Percentiles rank a stretch among this genome's conserved stretches.
Evolutionary conservation across 2,888 invertebrate species (phyloP).

Genomic region (Drosophila aldrichi): DNA sequence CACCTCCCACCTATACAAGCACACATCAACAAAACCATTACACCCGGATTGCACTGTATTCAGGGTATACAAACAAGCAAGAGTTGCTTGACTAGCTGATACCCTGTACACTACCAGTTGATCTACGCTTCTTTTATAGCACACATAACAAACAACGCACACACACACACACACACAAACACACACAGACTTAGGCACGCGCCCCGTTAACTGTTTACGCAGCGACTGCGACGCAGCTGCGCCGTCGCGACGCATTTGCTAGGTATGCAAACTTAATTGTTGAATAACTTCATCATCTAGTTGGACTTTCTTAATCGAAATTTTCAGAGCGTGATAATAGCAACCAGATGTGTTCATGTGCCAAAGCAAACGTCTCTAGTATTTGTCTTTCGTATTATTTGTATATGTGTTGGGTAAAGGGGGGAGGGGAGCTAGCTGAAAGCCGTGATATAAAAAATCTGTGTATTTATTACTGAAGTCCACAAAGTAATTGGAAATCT

Average conservation of each 20-base stretch:
- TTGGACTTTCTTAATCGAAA: not conserved
- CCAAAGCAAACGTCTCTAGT: not conserved
- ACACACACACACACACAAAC: not conserved
- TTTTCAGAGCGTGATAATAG: not conserved
- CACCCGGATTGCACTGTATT: no score
- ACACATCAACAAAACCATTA: no score
- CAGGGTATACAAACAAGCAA: no score
- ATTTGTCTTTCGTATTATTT: not conserved
- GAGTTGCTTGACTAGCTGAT: not conserved
- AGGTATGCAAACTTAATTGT: not conserved
- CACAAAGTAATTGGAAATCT: not conserved
- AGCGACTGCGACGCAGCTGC: not conserved
- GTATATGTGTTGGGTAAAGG: accelerated
- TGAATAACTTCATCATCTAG: not conserved
- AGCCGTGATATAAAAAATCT: not conserved
- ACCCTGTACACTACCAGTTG: not conserved
- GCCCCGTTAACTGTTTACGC: slow-evolving; percentile 1
- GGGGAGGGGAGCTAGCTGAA: not conserved
- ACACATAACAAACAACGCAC: not conserved
- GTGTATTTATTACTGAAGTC: not conserved
- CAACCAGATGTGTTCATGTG: not conserved
- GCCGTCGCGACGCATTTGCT: not conserved
- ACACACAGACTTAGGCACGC: not conserved
- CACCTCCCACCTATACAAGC: no score
- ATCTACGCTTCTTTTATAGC: not conserved